These are phyloP conservation scores for Drosophila anomalipes DNA, from an alignment of 2,888 invertebrate species.

Conservation along the genomic window DNA sequence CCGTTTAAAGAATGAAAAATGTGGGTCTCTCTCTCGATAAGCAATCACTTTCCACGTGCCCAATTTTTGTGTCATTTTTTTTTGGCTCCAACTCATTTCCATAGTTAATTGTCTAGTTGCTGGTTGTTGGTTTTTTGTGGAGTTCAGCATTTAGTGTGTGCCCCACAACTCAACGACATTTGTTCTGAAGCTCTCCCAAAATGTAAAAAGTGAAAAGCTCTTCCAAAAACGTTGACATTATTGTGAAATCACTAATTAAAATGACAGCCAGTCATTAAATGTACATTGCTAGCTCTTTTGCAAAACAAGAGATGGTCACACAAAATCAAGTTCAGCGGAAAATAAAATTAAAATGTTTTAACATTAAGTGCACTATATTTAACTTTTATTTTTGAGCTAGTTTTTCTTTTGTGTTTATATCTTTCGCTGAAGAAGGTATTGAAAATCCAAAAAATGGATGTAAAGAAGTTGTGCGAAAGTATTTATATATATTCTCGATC, in stretches of 20 bases:
- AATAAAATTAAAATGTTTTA: not conserved
- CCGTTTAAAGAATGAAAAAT: constrained; percentile 26
- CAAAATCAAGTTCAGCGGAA: constrained; percentile 25
- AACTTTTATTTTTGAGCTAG: not conserved
- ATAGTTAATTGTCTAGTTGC: constrained; percentile 62
- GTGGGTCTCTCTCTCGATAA: constrained; percentile 47
- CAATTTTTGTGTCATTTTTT: constrained; percentile 40
- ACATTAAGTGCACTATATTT: not conserved
- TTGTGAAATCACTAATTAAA: constrained; percentile 23
- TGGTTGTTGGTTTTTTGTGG: constrained; percentile 12
- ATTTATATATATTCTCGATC: not conserved
- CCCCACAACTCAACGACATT: constrained; percentile 5
- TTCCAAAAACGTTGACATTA: not conserved
- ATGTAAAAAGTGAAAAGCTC: constrained; percentile 59
- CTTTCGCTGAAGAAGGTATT: not conserved
- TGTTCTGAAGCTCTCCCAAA: constrained; percentile 28
- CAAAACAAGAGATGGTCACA: not conserved
- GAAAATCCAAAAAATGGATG: not conserved
- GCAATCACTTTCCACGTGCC: constrained; percentile 72
- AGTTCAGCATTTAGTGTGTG: not conserved
- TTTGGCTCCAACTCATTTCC: constrained; percentile 52
- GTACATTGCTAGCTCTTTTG: not conserved
- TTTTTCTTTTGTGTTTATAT: not conserved
- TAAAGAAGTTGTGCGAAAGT: not conserved
- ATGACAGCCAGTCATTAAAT: not conserved